Conservation (phyloP, 2,113 vertebrate genomes). For the Mus pahari region DNA sequence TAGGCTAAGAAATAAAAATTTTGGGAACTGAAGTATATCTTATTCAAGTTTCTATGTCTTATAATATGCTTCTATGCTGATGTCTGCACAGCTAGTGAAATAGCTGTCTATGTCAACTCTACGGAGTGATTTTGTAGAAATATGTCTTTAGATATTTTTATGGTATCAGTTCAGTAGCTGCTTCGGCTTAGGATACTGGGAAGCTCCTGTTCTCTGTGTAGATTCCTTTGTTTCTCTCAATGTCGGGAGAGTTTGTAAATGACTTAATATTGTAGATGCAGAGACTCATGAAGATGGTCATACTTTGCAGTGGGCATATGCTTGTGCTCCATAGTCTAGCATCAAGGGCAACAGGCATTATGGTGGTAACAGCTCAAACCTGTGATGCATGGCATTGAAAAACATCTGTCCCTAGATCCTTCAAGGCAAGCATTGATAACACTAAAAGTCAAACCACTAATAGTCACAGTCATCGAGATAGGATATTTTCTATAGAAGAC, state of each 20-base stretch:
- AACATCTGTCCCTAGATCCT: not conserved
- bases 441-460: not conserved
- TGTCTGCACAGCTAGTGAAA: not conserved
- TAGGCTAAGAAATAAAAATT: not conserved
- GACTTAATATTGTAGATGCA: not conserved
- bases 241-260: not conserved
- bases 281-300: not conserved
- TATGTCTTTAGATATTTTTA: not conserved
- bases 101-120: not conserved
- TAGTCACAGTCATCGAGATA: accelerated
- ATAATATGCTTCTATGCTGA: not conserved
- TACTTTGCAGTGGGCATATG: not conserved
- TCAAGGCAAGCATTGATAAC: not conserved
- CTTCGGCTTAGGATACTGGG: not conserved
- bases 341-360: not conserved
- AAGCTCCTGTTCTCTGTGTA: not conserved
- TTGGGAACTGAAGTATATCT: not conserved
- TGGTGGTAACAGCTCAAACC: not conserved
- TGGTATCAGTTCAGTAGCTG: accelerated
- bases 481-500: too few relatives aligned
- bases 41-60: not conserved
- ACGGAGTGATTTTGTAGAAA: not conserved
- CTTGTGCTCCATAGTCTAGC: not conserved
- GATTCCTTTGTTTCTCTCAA: not conserved
- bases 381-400: not conserved